Percentiles rank a stretch among this genome's conserved stretches.
Evolutionary conservation across 2,797 vertebrate species (phyloP).

Genomic region (Chrosomus eos): DNA sequence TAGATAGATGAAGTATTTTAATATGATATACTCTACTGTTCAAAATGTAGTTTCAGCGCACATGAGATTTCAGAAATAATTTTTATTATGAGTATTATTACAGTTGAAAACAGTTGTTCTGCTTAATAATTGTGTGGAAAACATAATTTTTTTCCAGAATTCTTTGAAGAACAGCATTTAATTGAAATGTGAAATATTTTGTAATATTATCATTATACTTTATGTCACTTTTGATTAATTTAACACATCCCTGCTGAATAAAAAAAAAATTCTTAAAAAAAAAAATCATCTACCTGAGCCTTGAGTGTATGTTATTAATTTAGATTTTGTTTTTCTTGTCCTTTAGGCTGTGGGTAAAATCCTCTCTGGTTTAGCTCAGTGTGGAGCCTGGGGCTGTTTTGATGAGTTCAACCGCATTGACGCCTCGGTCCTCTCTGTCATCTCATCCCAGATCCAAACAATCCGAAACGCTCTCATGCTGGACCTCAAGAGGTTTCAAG

Average conservation of each 20-base stretch:
- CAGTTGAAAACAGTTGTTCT: background rate
- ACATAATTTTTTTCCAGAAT: background rate
- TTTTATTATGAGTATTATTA: background rate
- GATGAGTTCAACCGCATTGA: conserved; percentile 98
- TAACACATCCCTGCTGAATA: background rate
- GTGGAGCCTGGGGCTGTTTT: conserved; percentile 98
- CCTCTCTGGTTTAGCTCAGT: conserved; percentile 93
- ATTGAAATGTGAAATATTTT: background rate
- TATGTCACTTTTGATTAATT: background rate
- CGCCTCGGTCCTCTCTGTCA: conserved; percentile 95
- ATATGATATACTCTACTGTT: background rate
- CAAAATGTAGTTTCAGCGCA: background rate
- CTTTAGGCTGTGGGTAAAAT: conserved; percentile 94
- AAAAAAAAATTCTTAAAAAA: background rate
- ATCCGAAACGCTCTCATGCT: conserved; percentile 93
- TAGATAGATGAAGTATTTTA: background rate
- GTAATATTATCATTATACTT: background rate
- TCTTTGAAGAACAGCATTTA: background rate
- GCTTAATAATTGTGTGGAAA: background rate
- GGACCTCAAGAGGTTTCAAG: conserved; percentile 86
- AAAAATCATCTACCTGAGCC: background rate
- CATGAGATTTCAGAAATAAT: background rate
- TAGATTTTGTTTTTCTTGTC: background rate
- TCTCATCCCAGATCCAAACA: conserved; percentile 96
- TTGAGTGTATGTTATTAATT: background rate